A percentile compares a stretch with the other conserved stretches of the same genome.
These are phyloP conservation scores for Physella acuta DNA, from an alignment of 1,140 invertebrate species.

Conservation along the genomic window DNA sequence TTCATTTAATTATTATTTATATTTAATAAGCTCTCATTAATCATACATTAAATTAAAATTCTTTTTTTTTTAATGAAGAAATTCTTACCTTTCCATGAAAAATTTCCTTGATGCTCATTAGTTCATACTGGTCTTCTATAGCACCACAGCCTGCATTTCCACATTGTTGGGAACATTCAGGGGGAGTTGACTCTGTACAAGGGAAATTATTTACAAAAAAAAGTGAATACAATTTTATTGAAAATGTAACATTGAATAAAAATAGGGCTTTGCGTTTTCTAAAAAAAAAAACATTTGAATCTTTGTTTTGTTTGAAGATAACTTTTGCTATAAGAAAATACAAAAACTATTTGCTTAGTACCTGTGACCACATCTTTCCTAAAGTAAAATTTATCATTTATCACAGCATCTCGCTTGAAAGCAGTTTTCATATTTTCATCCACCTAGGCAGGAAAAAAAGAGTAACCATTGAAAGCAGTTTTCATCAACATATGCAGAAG, in stretches of 20 bases:
- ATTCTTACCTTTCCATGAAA: conserved; percentile 91
- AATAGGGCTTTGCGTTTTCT: not conserved
- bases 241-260: too few species aligned
- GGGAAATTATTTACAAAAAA: not conserved
- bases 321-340: too few species aligned
- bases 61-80: too few species aligned
- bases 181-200: conserved; percentile 5
- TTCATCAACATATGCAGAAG: not conserved
- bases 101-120: conserved; percentile 89
- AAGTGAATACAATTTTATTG: too few species aligned
- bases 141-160: conserved; percentile 5
- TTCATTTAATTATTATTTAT: too few species aligned
- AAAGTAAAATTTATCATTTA: conserved; percentile 48
- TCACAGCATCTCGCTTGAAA: conserved; percentile 85
- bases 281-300: not conserved
- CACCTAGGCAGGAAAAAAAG: conserved; percentile 66
- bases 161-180: conserved; percentile 17
- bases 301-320: not conserved
- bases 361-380: conserved; percentile 52
- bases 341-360: too few species aligned
- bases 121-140: conserved; percentile 47
- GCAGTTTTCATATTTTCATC: conserved; percentile 97
- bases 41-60: too few species aligned
- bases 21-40: too few species aligned
- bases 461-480: not conserved